Evolutionary conservation across 2,113 vertebrate species (phyloP).

Genomic region (Halcyon malimbica): DNA sequence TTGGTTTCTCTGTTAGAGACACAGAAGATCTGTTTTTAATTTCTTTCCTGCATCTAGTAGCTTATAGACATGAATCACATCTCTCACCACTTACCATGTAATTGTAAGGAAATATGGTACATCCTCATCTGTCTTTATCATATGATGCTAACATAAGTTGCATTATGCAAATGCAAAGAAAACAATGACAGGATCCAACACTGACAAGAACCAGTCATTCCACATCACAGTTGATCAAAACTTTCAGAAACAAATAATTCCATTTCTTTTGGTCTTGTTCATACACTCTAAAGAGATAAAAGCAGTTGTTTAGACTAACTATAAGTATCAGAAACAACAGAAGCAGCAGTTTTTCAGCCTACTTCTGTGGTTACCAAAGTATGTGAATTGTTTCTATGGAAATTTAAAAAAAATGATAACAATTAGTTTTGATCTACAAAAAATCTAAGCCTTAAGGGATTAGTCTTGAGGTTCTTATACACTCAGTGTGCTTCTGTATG

Average conservation of each 20-base stretch:
- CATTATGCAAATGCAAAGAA: not conserved
- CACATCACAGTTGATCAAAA: not conserved
- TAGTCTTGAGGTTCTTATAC: not conserved
- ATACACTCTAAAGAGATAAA: not conserved
- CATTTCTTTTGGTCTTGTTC: not conserved
- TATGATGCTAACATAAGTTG: not conserved
- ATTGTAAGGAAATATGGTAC: not conserved
- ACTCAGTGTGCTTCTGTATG: rapidly evolving
- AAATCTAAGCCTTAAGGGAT: not conserved
- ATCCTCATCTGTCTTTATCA: not conserved
- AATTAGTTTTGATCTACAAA: not conserved
- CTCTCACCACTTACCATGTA: not conserved
- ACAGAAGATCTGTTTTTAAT: not conserved
- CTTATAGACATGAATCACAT: not conserved
- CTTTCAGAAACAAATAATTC: not conserved
- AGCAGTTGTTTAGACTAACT: not conserved
- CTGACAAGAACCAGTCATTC: not conserved
- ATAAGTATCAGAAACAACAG: rapidly evolving
- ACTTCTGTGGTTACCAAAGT: not conserved
- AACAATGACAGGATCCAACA: not conserved
- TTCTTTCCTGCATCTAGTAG: not conserved
- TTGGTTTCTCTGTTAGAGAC: not conserved
- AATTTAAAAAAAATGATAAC: not conserved
- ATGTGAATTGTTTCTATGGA: not conserved
- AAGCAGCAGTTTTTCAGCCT: not conserved